phyloP scores from a whole-genome alignment of 2,888 invertebrate genomes.

The Lysandra bellargus region DNA sequence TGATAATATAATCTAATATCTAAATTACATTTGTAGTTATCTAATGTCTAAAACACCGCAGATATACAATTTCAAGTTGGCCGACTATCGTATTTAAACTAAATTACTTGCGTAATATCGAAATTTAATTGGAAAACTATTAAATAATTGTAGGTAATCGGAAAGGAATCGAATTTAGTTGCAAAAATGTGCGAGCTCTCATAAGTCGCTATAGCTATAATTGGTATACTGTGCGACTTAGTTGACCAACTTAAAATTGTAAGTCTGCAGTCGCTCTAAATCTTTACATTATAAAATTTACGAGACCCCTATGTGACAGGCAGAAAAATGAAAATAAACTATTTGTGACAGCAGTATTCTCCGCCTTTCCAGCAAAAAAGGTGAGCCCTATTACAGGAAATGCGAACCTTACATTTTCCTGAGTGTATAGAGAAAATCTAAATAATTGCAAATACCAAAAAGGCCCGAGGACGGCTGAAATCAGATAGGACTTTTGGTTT shows the following conservation, averaged over 20 bases:
- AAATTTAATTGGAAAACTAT: too few species aligned
- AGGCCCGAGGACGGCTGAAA: constrained; percentile 8
- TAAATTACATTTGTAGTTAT: too few species aligned
- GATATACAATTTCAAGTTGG: too few species aligned
- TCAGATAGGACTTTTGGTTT: constrained; percentile 13
- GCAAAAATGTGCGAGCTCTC: too few species aligned
- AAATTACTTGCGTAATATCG: too few species aligned
- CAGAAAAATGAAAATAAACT: neutral
- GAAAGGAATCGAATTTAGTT: too few species aligned
- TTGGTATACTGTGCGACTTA: too few species aligned
- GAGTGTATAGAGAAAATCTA: neutral
- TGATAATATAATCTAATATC: too few species aligned
- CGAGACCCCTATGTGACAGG: neutral
- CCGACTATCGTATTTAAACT: too few species aligned
- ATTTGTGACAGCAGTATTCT: neutral
- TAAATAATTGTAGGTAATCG: too few species aligned
- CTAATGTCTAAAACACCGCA: neutral
- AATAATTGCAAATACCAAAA: constrained; percentile 16
- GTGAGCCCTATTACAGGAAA: neutral
- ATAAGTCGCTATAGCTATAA: too few species aligned
- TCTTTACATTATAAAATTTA: neutral
- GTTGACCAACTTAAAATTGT: too few species aligned
- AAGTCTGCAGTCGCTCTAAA: neutral
- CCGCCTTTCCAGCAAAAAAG: neutral
- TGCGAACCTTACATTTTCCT: neutral